These are phyloP conservation scores for Engraulis encrasicolus DNA, from an alignment of 2,113 vertebrate species.

Conservation along the genomic window DNA sequence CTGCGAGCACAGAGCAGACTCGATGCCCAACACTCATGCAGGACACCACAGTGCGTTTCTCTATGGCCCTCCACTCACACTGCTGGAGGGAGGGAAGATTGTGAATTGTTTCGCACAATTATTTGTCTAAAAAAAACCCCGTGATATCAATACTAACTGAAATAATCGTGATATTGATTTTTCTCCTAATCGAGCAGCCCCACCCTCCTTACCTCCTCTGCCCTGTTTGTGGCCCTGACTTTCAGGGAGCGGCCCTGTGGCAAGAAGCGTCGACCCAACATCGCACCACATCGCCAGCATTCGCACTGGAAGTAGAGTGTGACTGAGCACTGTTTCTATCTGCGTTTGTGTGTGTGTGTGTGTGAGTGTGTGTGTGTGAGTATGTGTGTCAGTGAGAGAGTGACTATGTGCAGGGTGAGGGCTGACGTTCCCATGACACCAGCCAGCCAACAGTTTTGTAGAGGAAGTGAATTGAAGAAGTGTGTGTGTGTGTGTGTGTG, in stretches of 20 bases:
- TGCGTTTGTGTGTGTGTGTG: background rate
- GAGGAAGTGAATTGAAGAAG: conserved; percentile 46
- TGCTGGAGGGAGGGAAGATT: no score
- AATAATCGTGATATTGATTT: no score
- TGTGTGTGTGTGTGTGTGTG: background rate
- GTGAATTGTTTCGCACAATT: no score
- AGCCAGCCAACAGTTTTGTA: background rate
- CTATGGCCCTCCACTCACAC: no score
- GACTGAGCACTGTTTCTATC: background rate
- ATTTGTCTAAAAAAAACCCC: no score
- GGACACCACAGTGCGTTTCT: no score
- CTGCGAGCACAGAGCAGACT: no score
- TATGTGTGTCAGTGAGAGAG: background rate
- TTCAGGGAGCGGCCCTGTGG: conserved; percentile 50
- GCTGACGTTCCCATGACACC: conserved; percentile 30
- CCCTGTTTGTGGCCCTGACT: conserved; percentile 34
- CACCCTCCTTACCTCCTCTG: conserved; percentile 54
- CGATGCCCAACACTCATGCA: no score
- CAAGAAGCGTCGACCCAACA: conserved; percentile 54
- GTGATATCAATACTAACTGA: no score
- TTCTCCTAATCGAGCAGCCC: no score
- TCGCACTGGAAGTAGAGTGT: conserved; percentile 7
- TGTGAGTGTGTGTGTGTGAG: background rate
- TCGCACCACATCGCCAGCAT: conserved; percentile 13
- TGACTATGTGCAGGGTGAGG: background rate